A percentile compares a stretch with the other conserved stretches of the same genome.
phyloP scores from a whole-genome alignment of 2,888 invertebrate genomes.

The Zonitis immaculata region DNA sequence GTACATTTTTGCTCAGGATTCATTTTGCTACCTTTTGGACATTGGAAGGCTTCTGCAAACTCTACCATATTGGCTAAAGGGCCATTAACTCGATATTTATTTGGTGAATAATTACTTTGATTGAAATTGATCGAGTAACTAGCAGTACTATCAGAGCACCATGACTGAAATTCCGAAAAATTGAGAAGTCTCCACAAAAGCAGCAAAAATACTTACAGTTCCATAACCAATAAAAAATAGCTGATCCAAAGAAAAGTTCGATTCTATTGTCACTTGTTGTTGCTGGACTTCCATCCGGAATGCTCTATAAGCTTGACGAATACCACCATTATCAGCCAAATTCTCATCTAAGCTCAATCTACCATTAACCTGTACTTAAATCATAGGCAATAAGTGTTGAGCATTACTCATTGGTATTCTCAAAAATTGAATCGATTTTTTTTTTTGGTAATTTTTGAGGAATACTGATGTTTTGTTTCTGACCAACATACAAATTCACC shows the following conservation, averaged over 20 bases:
- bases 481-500: slow-evolving; percentile 33
- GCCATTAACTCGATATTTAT: slow-evolving; percentile 44
- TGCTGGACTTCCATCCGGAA: slow-evolving; percentile 21
- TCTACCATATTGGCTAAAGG: slow-evolving; percentile 45
- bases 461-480: no score
- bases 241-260: slow-evolving; percentile 40
- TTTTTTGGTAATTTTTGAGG: no score
- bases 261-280: neutral
- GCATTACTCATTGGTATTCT: neutral
- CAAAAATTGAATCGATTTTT: no score
- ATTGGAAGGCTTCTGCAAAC: slow-evolving; percentile 43
- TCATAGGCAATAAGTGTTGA: neutral
- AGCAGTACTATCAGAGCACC: slow-evolving; percentile 40
- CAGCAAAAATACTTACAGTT: slow-evolving; percentile 40
- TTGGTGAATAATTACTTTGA: slow-evolving; percentile 31
- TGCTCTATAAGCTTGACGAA: slow-evolving; percentile 41
- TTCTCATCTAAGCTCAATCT: slow-evolving; percentile 50
- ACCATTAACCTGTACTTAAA: slow-evolving; percentile 47
- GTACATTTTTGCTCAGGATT: slow-evolving; percentile 43
- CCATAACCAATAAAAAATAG: slow-evolving; percentile 46
- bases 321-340: slow-evolving; percentile 48
- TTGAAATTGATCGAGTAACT: slow-evolving; percentile 30
- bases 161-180: slow-evolving; percentile 43
- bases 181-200: no score
- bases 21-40: slow-evolving; percentile 41